Conservation (phyloP, 2,797 vertebrate species). For the Neostethus bicornis region DNA sequence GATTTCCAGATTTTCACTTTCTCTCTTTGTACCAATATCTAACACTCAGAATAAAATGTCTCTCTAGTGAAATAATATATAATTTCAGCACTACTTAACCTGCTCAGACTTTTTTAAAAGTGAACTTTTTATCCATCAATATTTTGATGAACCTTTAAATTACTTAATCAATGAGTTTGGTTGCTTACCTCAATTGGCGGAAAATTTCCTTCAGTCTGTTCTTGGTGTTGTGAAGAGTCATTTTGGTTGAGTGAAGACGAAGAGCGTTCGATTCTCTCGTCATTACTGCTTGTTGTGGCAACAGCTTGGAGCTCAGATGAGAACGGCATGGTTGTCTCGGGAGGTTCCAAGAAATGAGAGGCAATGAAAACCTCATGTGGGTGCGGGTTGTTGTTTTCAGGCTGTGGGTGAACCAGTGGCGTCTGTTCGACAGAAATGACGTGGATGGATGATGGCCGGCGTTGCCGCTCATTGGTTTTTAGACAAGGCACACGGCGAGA, state of each 20-base stretch:
- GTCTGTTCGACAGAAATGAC: slow-evolving; percentile 34
- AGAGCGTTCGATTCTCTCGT: slow-evolving; percentile 21
- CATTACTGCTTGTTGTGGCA: slow-evolving; percentile 14
- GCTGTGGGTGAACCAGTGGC: slow-evolving; percentile 51
- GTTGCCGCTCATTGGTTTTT: slow-evolving; percentile 75
- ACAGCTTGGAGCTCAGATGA: slow-evolving; percentile 17
- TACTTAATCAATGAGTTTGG: not conserved
- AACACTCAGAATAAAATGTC: not conserved
- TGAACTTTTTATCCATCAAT: not conserved
- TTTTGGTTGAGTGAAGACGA: slow-evolving; percentile 33
- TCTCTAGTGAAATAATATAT: slow-evolving; percentile 17
- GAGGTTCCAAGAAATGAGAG: slow-evolving; percentile 23
- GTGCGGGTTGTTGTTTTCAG: slow-evolving; percentile 19
- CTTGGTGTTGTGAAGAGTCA: slow-evolving; percentile 40
- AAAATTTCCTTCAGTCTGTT: slow-evolving; percentile 32
- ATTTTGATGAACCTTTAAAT: not conserved
- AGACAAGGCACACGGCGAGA: slow-evolving; percentile 86
- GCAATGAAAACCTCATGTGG: slow-evolving; percentile 45
- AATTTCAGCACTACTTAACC: not conserved
- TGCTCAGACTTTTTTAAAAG: not conserved
- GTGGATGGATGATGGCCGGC: slow-evolving; percentile 64
- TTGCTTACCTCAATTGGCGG: slow-evolving; percentile 53
- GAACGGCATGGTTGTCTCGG: slow-evolving; percentile 21
- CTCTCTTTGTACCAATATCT: slow-evolving; percentile 22
- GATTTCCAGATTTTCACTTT: slow-evolving; percentile 5